Evolutionary conservation across 2,888 invertebrate species (phyloP).

Genomic region (Seira musarum): DNA sequence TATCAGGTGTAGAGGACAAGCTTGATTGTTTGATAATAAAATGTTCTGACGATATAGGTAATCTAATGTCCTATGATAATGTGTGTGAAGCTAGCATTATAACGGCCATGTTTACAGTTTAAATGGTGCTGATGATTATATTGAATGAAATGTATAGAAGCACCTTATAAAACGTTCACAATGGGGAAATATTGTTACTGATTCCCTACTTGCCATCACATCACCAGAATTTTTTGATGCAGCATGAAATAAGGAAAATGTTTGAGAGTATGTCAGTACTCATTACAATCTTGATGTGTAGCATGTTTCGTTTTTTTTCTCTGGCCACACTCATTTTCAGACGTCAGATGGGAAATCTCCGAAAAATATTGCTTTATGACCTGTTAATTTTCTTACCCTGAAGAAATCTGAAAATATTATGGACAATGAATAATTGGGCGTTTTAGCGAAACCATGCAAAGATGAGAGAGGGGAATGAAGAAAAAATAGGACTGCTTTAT

Average conservation of each 20-base stretch:
- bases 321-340: too few relatives aligned
- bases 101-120: slow-evolving; percentile 47
- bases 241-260: slow-evolving; percentile 41
- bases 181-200: too few relatives aligned
- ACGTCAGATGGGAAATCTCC: not conserved
- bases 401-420: not conserved
- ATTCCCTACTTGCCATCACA: slow-evolving; percentile 46
- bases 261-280: slow-evolving; percentile 7
- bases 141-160: slow-evolving; percentile 1
- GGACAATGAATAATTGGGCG: not conserved
- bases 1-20: slow-evolving; percentile 37
- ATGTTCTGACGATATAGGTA: slow-evolving; percentile 13
- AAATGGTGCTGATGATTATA: not conserved
- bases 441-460: not conserved
- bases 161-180: too few relatives aligned
- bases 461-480: not conserved
- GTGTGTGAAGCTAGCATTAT: not conserved
- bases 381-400: slow-evolving; percentile 6
- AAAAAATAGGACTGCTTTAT: not conserved
- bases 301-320: not conserved
- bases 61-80: slow-evolving; percentile 10
- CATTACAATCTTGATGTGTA: not conserved
- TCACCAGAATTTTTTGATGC: slow-evolving; percentile 26
- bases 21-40: slow-evolving; percentile 41
- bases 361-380: not conserved